Evolutionary conservation across 1,140 invertebrate species (phyloP).

Genomic region (Drosophila tropicalis): DNA sequence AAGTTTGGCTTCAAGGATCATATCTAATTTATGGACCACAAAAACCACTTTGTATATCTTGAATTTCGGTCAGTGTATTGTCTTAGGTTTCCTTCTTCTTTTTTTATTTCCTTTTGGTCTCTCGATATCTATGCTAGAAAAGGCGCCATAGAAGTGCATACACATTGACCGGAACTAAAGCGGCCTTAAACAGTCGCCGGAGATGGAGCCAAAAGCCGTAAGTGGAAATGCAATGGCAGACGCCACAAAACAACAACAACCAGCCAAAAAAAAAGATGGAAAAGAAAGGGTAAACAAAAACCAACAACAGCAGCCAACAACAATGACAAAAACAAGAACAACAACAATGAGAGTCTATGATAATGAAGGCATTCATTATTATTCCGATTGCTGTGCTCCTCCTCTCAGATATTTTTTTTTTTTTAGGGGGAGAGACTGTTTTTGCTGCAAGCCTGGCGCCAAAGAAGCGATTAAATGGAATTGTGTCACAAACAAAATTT

Average conservation of each 20-base stretch:
- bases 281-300: constrained; percentile 67
- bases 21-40: constrained; percentile 4
- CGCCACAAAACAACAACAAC: constrained; percentile 33
- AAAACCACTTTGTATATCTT: constrained; percentile 6
- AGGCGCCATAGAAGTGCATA: constrained; percentile 49
- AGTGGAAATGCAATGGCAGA: constrained; percentile 39
- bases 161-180: constrained; percentile 57
- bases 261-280: not conserved
- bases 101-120: not conserved
- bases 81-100: not conserved
- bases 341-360: constrained; percentile 55
- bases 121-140: not conserved
- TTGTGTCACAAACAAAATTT: constrained; percentile 75
- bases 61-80: constrained; percentile 25
- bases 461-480: constrained; percentile 78
- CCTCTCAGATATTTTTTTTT: not conserved
- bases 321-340: constrained; percentile 32
- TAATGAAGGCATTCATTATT: constrained; percentile 80
- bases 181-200: constrained; percentile 31
- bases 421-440: constrained; percentile 19
- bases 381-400: constrained; percentile 65
- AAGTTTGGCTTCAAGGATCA: not conserved
- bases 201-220: constrained; percentile 21
- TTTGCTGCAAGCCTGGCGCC: constrained; percentile 67
- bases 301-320: constrained; percentile 35